These are phyloP conservation scores for Ennomos fuscantarius DNA, from an alignment of 2,888 invertebrate species.

Conservation along the genomic window DNA sequence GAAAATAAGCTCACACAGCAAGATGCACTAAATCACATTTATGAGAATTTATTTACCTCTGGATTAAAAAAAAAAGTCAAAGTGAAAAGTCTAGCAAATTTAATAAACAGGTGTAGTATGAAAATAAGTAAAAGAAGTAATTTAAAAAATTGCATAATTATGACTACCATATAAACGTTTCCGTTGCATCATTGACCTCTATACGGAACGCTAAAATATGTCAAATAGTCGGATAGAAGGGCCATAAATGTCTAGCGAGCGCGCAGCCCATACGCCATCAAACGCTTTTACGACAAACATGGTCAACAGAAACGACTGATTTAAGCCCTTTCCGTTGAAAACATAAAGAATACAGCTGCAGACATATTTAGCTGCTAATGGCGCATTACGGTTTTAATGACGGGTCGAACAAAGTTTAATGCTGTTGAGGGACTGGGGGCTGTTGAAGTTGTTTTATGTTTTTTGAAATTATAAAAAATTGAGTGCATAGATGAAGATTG, in stretches of 20 bases:
- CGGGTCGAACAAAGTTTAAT: conserved; percentile 25
- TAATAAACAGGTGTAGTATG: too few species aligned
- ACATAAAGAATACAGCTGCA: conserved; percentile 73
- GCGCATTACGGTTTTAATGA: conserved; percentile 48
- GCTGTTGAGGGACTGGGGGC: conserved; percentile 21
- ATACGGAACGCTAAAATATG: conserved; percentile 34
- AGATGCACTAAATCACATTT: too few species aligned
- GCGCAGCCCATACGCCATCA: conserved; percentile 68
- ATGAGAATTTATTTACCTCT: too few species aligned
- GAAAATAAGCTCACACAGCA: too few species aligned
- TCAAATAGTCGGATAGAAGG: conserved; percentile 55
- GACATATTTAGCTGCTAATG: conserved; percentile 71
- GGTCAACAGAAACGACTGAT: conserved; percentile 73
- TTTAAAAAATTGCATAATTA: too few species aligned
- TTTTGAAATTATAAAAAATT: conserved; percentile 21
- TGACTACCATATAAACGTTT: conserved; percentile 4
- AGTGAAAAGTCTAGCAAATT: too few species aligned
- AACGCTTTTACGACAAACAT: conserved; percentile 72
- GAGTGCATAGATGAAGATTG: conserved; percentile 15
- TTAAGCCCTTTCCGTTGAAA: conserved; percentile 69
- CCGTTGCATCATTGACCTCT: conserved; percentile 21
- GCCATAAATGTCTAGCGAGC: conserved; percentile 66
- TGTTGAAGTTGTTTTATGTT: conserved; percentile 21
- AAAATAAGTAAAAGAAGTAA: too few species aligned
- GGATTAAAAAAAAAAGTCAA: too few species aligned